These are phyloP conservation scores for Rhinogobius similis DNA, from an alignment of 2,113 vertebrate species.

Conservation along the genomic window DNA sequence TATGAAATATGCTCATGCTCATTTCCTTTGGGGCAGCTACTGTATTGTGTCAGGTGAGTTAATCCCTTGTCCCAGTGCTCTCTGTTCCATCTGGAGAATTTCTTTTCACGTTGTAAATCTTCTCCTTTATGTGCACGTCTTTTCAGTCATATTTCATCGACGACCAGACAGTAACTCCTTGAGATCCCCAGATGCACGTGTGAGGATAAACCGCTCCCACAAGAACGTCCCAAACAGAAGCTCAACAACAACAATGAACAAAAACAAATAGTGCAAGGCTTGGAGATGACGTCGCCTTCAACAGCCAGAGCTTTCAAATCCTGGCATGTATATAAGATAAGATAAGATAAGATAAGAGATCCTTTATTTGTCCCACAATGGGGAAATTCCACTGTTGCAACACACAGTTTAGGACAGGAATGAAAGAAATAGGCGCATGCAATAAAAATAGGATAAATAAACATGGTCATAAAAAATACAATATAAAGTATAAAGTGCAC, in stretches of 20 bases:
- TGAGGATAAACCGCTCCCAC: conserved; percentile 46
- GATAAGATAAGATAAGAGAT: too few species aligned
- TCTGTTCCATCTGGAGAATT: conserved; percentile 24
- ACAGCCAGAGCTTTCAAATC: conserved; percentile 35
- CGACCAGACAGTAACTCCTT: conserved; percentile 35
- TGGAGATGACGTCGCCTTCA: conserved; percentile 19
- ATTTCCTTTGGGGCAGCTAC: conserved; percentile 6
- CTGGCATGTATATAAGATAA: too few species aligned
- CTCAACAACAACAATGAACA: conserved; percentile 33
- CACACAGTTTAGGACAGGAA: too few species aligned
- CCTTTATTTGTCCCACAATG: too few species aligned
- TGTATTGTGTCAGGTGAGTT: conserved; percentile 15
- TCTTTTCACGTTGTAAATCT: conserved; percentile 41
- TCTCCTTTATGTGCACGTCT: conserved; percentile 22
- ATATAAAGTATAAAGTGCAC: too few species aligned
- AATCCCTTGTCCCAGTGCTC: conserved; percentile 31
- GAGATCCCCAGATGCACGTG: conserved; percentile 42
- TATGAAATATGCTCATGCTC: neutral
- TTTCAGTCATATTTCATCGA: conserved; percentile 44
- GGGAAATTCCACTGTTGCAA: too few species aligned
- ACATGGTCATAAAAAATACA: too few species aligned
- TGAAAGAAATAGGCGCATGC: too few species aligned
- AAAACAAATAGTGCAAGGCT: conserved; percentile 44
- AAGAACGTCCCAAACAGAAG: conserved; percentile 37
- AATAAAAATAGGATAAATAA: too few species aligned